Evolutionary conservation across 2,797 vertebrate species (phyloP).

Genomic region (Benthosema pterotum): DNA sequence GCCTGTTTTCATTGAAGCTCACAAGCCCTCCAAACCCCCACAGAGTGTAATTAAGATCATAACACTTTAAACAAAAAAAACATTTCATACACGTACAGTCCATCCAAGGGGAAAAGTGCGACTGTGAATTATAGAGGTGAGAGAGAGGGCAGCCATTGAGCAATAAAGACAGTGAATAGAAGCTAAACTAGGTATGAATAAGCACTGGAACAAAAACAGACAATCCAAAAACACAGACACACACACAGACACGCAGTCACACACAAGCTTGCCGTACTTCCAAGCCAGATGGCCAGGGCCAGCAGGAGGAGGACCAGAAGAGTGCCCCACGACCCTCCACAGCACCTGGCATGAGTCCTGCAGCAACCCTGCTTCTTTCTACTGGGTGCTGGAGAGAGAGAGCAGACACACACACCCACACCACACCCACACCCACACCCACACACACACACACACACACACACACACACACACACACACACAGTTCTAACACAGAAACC

Average conservation of each 20-base stretch:
- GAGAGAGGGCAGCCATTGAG: not conserved
- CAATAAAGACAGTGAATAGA: not conserved
- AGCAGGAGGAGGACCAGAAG: constrained; percentile 61
- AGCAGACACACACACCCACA: no score
- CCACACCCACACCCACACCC: no score
- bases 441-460: no score
- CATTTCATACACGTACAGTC: no score
- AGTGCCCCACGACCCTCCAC: constrained; percentile 41
- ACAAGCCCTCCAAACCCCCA: no score
- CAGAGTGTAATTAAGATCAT: no score
- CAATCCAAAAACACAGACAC: not conserved
- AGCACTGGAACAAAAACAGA: constrained; percentile 1
- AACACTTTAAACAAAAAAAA: no score
- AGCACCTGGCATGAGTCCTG: constrained; percentile 40
- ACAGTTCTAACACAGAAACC: not conserved
- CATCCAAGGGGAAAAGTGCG: constrained; percentile 29
- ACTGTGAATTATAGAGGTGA: not conserved
- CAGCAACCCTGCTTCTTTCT: constrained; percentile 50
- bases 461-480: constrained; percentile 9
- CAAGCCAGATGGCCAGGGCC: constrained; percentile 73
- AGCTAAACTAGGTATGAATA: no score
- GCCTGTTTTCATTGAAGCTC: no score
- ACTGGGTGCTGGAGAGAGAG: constrained; percentile 43
- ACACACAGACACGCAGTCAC: not conserved
- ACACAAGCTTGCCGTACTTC: constrained; percentile 54